Conservation (phyloP, 2,888 invertebrate species). For the Cylindroiulus punctatus region DNA sequence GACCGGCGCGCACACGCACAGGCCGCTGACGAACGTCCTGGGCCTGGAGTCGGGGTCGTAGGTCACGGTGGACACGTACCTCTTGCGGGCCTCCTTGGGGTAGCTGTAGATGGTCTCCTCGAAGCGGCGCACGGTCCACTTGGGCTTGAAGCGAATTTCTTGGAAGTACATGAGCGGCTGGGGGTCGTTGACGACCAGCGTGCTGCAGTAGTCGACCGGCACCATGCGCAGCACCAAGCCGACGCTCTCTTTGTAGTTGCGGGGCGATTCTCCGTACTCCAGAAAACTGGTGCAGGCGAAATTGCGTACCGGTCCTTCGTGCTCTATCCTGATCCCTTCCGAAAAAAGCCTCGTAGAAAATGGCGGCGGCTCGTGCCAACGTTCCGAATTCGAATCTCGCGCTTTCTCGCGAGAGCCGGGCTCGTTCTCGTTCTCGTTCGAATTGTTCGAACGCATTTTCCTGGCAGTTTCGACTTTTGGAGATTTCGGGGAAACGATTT, state of each 20-base stretch:
- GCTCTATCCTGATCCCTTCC: not conserved
- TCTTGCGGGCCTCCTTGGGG: constrained; percentile 51
- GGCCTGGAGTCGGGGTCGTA: constrained; percentile 17
- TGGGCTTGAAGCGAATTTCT: constrained; percentile 30
- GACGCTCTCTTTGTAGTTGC: not conserved
- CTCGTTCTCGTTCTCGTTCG: not conserved
- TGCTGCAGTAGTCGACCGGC: not conserved
- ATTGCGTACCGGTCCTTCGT: not conserved
- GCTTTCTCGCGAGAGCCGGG: not conserved
- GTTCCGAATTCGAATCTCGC: constrained; percentile 4
- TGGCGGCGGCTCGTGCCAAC: too few species aligned
- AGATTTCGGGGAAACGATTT: not conserved
- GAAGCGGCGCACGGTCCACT: constrained; percentile 40
- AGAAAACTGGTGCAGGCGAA: not conserved
- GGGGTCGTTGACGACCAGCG: not conserved
- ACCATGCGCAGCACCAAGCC: not conserved
- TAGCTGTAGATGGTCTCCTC: constrained; percentile 48
- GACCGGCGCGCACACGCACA: not conserved
- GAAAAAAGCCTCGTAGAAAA: not conserved
- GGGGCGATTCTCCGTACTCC: constrained; percentile 19
- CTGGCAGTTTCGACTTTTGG: not conserved
- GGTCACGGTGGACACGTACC: constrained; percentile 50
- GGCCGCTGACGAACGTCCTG: not conserved
- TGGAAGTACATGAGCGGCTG: not conserved
- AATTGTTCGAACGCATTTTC: constrained; percentile 15